Percentiles rank a stretch among this genome's conserved stretches.
Conservation (phyloP, 2,797 vertebrate species). For the Danio tinwini region DNA sequence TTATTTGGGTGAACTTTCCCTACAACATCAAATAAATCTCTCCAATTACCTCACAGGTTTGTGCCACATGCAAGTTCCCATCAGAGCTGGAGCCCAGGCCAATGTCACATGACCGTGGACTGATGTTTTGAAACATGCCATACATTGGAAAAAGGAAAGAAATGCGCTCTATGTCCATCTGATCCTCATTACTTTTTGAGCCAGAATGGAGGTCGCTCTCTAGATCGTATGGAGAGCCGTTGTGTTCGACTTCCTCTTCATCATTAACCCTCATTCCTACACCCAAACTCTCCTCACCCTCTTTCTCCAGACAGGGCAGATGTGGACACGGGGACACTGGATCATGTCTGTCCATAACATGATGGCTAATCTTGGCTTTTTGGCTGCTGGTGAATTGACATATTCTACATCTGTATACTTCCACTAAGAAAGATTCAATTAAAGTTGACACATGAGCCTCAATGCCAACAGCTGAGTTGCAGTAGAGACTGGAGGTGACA, state of each 20-base stretch:
- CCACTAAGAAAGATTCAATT: constrained; percentile 77
- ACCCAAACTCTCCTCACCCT: constrained; percentile 35
- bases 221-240: constrained; percentile 52
- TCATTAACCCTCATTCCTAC: constrained; percentile 48
- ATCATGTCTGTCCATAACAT: constrained; percentile 63
- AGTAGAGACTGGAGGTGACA: constrained; percentile 64
- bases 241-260: constrained; percentile 44
- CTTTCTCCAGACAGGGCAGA: constrained; percentile 54
- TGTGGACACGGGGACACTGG: neutral
- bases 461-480: constrained; percentile 64
- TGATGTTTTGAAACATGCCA: constrained; percentile 73
- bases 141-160: constrained; percentile 70
- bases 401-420: constrained; percentile 71
- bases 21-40: neutral
- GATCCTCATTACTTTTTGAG: constrained; percentile 72
- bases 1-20: neutral
- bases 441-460: constrained; percentile 56
- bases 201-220: constrained; percentile 63
- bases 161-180: constrained; percentile 68
- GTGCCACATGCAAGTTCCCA: constrained; percentile 62
- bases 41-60: constrained; percentile 71
- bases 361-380: constrained; percentile 67
- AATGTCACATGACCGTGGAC: constrained; percentile 69
- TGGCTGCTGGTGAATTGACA: constrained; percentile 75
- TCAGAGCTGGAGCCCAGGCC: constrained; percentile 55